Conservation (phyloP, 2,113 vertebrate species). For the Amphilophus citrinellus region DNA sequence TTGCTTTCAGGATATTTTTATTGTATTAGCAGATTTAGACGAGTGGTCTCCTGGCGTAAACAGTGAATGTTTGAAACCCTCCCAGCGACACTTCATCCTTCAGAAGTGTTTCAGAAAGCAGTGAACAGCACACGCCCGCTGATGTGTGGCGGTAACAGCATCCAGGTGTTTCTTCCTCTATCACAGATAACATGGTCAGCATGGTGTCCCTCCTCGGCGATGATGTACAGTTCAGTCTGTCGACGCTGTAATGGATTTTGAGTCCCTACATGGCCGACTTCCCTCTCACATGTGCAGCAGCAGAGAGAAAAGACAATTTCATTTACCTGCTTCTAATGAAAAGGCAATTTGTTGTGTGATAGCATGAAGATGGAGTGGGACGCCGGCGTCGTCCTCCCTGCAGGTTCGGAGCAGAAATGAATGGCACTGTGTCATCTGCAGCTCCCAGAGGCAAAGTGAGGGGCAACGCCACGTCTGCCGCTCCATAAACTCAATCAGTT, state of each 20-base stretch:
- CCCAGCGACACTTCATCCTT: neutral
- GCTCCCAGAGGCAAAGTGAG: constrained; percentile 18
- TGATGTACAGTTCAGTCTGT: constrained; percentile 12
- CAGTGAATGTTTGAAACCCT: neutral
- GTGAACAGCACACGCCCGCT: neutral
- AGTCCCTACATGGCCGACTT: constrained; percentile 14
- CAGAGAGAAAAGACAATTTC: constrained; percentile 57
- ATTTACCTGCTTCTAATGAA: constrained; percentile 72
- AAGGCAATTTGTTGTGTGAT: constrained; percentile 60
- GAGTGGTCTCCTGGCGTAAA: neutral
- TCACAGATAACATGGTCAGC: constrained; percentile 11
- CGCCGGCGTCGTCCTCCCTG: constrained; percentile 24
- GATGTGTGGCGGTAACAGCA: neutral
- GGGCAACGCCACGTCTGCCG: neutral
- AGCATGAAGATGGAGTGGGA: constrained; percentile 44
- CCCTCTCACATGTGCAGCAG: constrained; percentile 11
- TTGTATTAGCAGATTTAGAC: constrained; percentile 6
- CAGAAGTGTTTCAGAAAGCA: neutral
- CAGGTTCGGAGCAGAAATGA: constrained; percentile 14
- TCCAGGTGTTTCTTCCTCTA: constrained; percentile 16
- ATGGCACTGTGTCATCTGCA: constrained; percentile 16
- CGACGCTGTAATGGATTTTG: constrained; percentile 29
- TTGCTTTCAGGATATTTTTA: constrained; percentile 1
- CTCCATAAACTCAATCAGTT: constrained; percentile 20
- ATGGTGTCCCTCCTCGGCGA: neutral